Base-by-base conservation (phyloP, 2,113 vertebrate species). In the Centrocercus urophasianus region DNA sequence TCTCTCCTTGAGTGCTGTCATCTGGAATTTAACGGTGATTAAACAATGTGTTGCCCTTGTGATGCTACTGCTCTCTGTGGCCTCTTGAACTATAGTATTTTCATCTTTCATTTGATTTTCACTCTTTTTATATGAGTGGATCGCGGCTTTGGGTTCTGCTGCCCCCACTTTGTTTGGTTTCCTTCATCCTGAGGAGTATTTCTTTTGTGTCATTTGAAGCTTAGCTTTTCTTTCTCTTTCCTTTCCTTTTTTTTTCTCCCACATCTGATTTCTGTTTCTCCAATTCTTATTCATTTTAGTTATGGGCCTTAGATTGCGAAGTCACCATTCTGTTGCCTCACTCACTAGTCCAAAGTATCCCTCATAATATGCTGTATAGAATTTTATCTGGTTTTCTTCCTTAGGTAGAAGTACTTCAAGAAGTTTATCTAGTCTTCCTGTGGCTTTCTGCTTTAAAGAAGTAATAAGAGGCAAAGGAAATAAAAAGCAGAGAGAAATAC, bases 1-100 rank as follows among this genome's bases (percentile, higher is more conserved):
- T 95, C 78, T 90, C 82, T 97, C 91, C 83, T 97, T 97, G 95
- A 96, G 96, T 95, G 92, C 93, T 94, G 95, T 96, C 96, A 94
- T 94, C 92, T 94, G 85, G 92, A 97, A 96, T 96, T 96, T 96
- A 91, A 97, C 8, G 15, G 89, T 91, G 86, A 96, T 97, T 92
- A 94, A 96, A 94, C 93, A 95, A 89, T 96, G 86, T 83, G 50
- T 83, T 97, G 91, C 92, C 95, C 93, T 93, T 82, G 80, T 14
- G 20, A 82, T 94, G 87, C 79, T 89, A 81, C 78, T 94, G 74
- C 97, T 94, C 87, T 94, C 80, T 83, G 76, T 78, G 57, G 76
- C 89, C 86, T 86, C 78, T 91, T 96, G 93, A 96, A 94, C 95
- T 95, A 56, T 40, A 91, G 48, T 95, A 82, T 93, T 97, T 96